Base-by-base conservation (phyloP, 2,888 invertebrate genomes). In the Oligia fasciuncula region DNA sequence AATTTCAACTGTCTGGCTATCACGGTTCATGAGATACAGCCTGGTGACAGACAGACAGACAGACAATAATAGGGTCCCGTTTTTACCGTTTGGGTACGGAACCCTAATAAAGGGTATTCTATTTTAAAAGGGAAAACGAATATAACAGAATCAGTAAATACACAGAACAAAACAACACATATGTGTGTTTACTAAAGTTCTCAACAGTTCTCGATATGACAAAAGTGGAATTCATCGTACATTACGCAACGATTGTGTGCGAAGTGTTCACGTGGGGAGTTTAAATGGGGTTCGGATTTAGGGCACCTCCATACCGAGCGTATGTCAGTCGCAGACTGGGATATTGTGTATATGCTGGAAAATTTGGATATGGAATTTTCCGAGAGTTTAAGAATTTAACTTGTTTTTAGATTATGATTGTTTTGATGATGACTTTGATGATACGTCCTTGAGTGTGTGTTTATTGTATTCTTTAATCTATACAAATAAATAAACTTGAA, bases 181-280 rank as follows among this genome's bases (percentile, higher is more conserved):
- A 60, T 65, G n/a, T 40, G 51, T 72, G 17, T 51, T 79, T 66
- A 43, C 69, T 40, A 49, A 63, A 76, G 49, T 43, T 54, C 76
- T 73, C 46, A 49, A 60, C 57, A 66, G 19, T 79, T 63, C 68
- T 66, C 57, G 54, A 60, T 74, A 40, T 49, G 62, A 66, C 43
- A 70, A 83, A 77, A 78, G 60, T 73, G 65, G 6, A 43, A 67
- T 62, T 51, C 13, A 46, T 60, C 70, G 51, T 71, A 51, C n/a
- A 80, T 84, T 76, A 67, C 23, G 84, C 80, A 74, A 74, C 43
- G 51, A 49, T 76, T 76, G 43, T 72, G 43, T 0, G 72, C 2
- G n/a, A 63, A 72, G 63, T 74, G 40, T 74, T 74, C 73, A 62
- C 54, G 49, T 70, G 76, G 43, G 35, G 6, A 29, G 40, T 79